phyloP scores from a whole-genome alignment of 2,113 vertebrate genomes.

The Lutjanus erythropterus region DNA sequence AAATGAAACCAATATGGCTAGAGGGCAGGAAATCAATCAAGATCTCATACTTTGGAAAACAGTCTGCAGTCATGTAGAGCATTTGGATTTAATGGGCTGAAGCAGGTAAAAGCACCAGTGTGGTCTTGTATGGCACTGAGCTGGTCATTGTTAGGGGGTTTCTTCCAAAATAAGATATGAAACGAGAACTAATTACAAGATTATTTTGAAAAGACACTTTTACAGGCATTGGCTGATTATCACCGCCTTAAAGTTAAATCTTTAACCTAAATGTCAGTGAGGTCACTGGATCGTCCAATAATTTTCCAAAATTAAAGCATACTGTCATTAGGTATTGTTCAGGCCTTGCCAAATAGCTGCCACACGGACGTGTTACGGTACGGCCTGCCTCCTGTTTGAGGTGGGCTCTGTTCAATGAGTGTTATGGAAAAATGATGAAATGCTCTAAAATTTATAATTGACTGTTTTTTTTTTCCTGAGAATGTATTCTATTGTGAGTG shows the following conservation, averaged over 20 bases:
- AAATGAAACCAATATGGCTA: slow-evolving; percentile 19
- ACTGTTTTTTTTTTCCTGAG: slow-evolving; percentile 60
- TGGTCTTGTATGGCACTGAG: slow-evolving; percentile 26
- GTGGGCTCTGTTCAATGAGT: slow-evolving; percentile 55
- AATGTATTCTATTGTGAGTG: slow-evolving; percentile 72
- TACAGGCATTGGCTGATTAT: slow-evolving; percentile 19
- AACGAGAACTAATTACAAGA: background rate
- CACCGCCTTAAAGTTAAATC: background rate
- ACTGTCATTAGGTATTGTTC: slow-evolving; percentile 18
- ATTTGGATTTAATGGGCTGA: slow-evolving; percentile 26
- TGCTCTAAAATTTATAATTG: slow-evolving; percentile 61
- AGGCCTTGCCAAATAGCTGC: slow-evolving; percentile 18
- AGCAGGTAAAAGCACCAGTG: slow-evolving; percentile 18
- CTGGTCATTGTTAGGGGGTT: background rate
- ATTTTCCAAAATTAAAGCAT: slow-evolving; percentile 1
- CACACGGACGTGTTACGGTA: slow-evolving; percentile 41
- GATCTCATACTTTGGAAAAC: slow-evolving; percentile 9
- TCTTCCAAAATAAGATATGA: background rate
- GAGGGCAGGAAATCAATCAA: slow-evolving; percentile 24
- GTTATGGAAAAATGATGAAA: slow-evolving; percentile 52
- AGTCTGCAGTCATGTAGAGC: background rate
- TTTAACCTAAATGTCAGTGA: background rate
- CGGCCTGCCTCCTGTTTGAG: slow-evolving; percentile 39
- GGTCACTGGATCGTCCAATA: background rate
- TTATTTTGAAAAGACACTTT: background rate